Evolutionary conservation across 1,140 invertebrate genomes (phyloP).

Genomic region (Drosophila willistoni): DNA sequence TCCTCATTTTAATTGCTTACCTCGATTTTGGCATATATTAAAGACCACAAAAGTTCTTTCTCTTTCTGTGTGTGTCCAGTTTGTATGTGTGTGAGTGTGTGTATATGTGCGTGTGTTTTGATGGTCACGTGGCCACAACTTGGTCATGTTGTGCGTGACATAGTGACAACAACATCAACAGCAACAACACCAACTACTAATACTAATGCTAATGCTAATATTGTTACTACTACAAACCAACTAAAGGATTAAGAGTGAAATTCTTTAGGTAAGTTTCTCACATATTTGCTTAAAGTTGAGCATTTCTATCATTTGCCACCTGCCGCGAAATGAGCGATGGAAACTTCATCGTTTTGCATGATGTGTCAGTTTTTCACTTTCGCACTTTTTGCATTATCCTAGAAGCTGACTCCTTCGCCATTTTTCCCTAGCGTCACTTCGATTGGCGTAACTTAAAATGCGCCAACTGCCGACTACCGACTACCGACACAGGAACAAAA

Average conservation of each 20-base stretch:
- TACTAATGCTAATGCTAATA: constrained; percentile 34
- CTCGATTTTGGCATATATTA: constrained; percentile 58
- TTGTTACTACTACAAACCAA: constrained; percentile 15
- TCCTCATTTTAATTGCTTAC: constrained; percentile 58
- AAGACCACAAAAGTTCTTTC: constrained; percentile 29
- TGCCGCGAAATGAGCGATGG: constrained; percentile 6
- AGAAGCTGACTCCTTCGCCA: constrained; percentile 2
- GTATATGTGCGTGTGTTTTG: constrained; percentile 28
- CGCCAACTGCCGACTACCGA: constrained; percentile 75
- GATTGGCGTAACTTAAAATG: constrained; percentile 77
- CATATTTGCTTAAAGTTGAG: neutral
- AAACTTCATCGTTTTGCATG: constrained; percentile 47
- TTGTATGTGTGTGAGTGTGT: constrained; percentile 36
- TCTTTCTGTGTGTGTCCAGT: constrained; percentile 19
- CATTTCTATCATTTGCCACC: neutral
- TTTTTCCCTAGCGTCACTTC: constrained; percentile 27
- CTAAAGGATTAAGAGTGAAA: constrained; percentile 58
- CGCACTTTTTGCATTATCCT: constrained; percentile 42
- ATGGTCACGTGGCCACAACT: constrained; percentile 71
- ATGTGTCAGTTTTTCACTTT: constrained; percentile 64
- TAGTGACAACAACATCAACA: constrained; percentile 36
- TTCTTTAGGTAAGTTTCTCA: constrained; percentile 52
- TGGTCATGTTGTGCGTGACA: constrained; percentile 75
- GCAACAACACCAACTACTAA: constrained; percentile 24
- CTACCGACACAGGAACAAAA: constrained; percentile 38